phyloP scores from a whole-genome alignment of 2,113 vertebrate species.

The Callorhinus ursinus region DNA sequence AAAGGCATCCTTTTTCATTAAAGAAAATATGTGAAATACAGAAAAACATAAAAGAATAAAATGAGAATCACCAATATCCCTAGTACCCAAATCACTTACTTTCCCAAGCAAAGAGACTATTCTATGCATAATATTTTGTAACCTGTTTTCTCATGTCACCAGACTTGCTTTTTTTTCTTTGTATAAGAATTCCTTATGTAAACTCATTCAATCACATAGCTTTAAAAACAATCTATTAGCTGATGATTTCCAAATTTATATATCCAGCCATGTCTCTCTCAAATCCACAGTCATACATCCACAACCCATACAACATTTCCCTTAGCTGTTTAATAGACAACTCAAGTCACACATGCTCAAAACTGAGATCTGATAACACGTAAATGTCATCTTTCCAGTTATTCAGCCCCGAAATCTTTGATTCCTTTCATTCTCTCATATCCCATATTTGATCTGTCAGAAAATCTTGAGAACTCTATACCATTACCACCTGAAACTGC shows the following conservation, averaged over 20 bases:
- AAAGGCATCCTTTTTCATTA: constrained; percentile 33
- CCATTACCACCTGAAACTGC: not conserved
- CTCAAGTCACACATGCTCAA: not conserved
- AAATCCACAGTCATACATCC: not conserved
- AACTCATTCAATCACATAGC: not conserved
- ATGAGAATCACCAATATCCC: constrained; percentile 33
- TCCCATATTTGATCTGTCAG: not conserved
- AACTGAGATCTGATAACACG: not conserved
- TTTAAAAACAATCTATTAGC: not conserved
- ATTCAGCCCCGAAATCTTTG: not conserved
- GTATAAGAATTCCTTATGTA: not conserved
- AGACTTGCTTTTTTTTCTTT: not conserved
- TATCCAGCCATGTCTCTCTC: not conserved
- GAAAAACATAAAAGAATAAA: constrained; percentile 39
- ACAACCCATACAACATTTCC: not conserved
- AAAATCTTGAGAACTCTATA: not conserved
- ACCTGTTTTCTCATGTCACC: not conserved
- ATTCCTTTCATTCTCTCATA: constrained; percentile 22
- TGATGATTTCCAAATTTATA: not conserved
- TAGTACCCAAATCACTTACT: not conserved
- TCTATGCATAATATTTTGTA: not conserved
- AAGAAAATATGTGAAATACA: constrained; percentile 5
- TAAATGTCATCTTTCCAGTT: not conserved
- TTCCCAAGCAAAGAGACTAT: not conserved
- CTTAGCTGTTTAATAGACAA: not conserved